Evolutionary conservation across 1,140 invertebrate genomes (phyloP), one percentile per base, ranked within the genome.

Genomic region (Bacillus rossius): DNA sequence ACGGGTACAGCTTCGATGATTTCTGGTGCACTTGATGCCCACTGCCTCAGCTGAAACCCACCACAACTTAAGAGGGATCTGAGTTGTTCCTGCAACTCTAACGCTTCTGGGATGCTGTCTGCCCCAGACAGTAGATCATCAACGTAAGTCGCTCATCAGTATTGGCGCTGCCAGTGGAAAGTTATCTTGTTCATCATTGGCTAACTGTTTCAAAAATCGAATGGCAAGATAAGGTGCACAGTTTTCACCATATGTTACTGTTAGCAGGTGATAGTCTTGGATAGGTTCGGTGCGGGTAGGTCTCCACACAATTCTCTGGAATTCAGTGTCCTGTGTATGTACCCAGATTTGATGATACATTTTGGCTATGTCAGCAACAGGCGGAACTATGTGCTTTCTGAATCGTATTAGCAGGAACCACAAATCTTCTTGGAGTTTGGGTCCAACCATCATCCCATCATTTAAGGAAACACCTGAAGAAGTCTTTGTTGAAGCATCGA

Each of bases 61-160:
- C 60, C 64, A 20, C 14, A 2, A 34, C 42, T 17, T 16, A 67
- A 48, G 29, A 67, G 14, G 14, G 16, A 29, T 19, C 45, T 57
- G 1, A 68, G 2, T 25, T 67, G 47, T 2, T 34, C 16, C 17
- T 57, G 57, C 10, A 65, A 13, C 37, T 57, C 14, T n/a, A 58
- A 16, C 20, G 65, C 67, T 37, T 55, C 55, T 48, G 61, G 29
- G 25, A 60, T 48, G 23, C 13, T 20, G 19, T 57, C 57, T 10
- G 64, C 62, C 22, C 74, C 73, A 20, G 68, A 66, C 1, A 77
- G 55, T 16, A 73, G 52, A 63, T 80, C 75, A 56, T 80, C 76
- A 3, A 77, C 68, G 59, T 77, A 74, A 74, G 59, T 74, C 69
- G 17, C 60, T 64, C 23, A 25, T 17, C 16, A 74, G 67, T 14